phyloP scores from a whole-genome alignment of 2,797 vertebrate genomes.

The Sandelia bainsii region DNA sequence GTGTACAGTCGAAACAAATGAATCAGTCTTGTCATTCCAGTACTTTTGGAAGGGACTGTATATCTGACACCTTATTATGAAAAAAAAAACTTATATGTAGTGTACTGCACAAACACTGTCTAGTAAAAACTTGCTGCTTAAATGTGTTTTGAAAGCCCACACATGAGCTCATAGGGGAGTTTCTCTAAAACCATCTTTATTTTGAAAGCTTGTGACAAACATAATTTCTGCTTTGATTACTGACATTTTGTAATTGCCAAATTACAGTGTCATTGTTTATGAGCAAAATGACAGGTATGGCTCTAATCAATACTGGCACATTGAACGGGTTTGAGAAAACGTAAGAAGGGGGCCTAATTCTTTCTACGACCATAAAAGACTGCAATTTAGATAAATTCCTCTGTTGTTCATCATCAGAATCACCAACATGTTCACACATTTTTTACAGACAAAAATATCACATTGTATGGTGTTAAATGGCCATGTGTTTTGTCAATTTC shows the following conservation, averaged over 20 bases:
- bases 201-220: conserved; percentile 50
- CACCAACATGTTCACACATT: neutral
- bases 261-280: conserved; percentile 53
- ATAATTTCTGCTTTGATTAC: conserved; percentile 43
- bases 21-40: no score
- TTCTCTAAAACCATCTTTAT: conserved; percentile 39
- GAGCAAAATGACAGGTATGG: conserved; percentile 43
- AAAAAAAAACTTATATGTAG: no score
- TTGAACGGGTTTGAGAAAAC: conserved; percentile 15
- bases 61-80: neutral
- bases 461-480: no score
- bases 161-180: neutral
- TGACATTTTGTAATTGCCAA: conserved; percentile 61
- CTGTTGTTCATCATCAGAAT: conserved; percentile 4
- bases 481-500: no score
- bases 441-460: no score
- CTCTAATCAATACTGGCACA: conserved; percentile 49
- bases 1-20: no score
- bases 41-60: no score
- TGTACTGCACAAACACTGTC: neutral
- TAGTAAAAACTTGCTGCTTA: neutral
- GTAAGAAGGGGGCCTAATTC: conserved; percentile 2
- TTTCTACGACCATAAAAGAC: neutral
- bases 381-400: conserved; percentile 3
- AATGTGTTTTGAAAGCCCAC: conserved; percentile 32